phyloP scores from a whole-genome alignment of 2,797 vertebrate genomes.

The Megaceryle alcyon region DNA sequence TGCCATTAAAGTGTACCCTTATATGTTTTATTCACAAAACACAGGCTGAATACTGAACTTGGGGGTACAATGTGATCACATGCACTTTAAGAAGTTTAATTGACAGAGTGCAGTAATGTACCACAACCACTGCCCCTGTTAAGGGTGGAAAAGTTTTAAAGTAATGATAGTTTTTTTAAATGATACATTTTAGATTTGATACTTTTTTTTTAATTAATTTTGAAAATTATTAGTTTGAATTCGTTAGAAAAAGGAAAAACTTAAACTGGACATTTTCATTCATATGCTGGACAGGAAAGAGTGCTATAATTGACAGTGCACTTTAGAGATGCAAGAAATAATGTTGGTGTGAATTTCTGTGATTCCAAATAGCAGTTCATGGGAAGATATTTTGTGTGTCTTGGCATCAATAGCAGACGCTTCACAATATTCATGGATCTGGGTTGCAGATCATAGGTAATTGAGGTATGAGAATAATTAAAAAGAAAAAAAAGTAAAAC shows the following conservation, averaged over 20 bases:
- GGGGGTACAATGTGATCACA: fast-evolving
- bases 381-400: neutral
- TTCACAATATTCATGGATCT: neutral
- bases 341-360: neutral
- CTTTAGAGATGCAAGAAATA: neutral
- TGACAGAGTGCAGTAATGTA: neutral
- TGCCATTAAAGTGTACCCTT: neutral
- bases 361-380: neutral
- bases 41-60: neutral
- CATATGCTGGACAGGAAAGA: neutral
- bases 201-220: neutral
- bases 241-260: neutral
- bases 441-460: neutral
- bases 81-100: neutral
- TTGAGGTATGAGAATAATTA: neutral
- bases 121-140: fast-evolving
- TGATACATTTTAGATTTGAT: neutral
- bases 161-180: neutral
- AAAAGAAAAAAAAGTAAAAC: neutral
- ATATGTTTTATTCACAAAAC: neutral
- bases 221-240: neutral
- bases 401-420: neutral
- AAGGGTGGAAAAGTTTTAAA: neutral
- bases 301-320: neutral
- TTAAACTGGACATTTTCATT: neutral